phyloP scores from a whole-genome alignment of 2,888 invertebrate genomes.

The Villa cingulata region DNA sequence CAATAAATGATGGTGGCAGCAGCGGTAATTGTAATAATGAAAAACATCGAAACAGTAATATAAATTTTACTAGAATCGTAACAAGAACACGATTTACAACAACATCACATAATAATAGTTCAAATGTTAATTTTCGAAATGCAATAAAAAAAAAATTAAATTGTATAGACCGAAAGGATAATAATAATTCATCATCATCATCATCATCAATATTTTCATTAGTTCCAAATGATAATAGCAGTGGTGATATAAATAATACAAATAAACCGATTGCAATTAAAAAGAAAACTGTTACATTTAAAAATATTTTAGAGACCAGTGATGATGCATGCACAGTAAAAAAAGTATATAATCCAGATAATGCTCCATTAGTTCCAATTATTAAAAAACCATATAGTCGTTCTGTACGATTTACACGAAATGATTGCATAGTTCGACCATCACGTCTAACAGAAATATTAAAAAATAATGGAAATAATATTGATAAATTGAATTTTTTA shows the following conservation, averaged over 20 bases:
- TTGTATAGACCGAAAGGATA: conserved; percentile 6
- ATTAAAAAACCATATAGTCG: conserved; percentile 48
- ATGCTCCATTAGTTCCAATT: conserved; percentile 46
- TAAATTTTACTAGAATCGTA: conserved; percentile 7
- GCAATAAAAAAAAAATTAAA: conserved; percentile 6
- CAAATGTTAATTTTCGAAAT: background rate
- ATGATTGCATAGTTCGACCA: conserved; percentile 47
- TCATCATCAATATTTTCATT: too few relatives aligned
- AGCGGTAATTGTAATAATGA: too few relatives aligned
- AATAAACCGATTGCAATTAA: too few relatives aligned
- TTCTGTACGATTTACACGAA: conserved; percentile 42
- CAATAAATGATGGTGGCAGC: conserved; percentile 13
- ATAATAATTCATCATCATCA: background rate
- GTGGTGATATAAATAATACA: conserved; percentile 2
- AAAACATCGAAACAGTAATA: background rate
- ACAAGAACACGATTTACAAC: conserved; percentile 8
- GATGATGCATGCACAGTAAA: conserved; percentile 46
- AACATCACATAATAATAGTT: background rate
- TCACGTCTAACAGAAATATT: conserved; percentile 48
- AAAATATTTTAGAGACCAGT: conserved; percentile 46
- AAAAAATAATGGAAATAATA: conserved; percentile 42
- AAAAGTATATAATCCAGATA: conserved; percentile 44
- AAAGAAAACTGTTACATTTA: conserved; percentile 52
- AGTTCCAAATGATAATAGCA: background rate
- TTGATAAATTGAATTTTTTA: conserved; percentile 33